Evolutionary conservation across 2,888 invertebrate genomes (phyloP).

Genomic region (Amphiduros pacificus): DNA sequence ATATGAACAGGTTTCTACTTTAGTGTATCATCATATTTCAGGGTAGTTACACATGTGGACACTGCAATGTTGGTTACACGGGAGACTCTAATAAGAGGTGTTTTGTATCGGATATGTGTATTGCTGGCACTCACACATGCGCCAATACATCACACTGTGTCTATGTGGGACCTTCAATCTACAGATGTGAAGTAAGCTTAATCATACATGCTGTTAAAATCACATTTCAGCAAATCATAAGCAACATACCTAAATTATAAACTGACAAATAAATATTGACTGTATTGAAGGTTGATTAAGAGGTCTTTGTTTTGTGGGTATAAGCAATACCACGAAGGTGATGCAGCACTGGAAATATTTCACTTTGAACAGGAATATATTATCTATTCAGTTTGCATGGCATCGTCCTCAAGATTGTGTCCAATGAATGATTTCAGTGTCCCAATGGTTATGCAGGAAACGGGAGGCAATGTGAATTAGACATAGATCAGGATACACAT

Average conservation of each 20-base stretch:
- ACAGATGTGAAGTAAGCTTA: constrained; percentile 36
- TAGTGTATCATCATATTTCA: too few species aligned
- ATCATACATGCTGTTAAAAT: background rate
- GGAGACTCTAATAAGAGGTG: constrained; percentile 38
- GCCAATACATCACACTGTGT: constrained; percentile 33
- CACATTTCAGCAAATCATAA: background rate
- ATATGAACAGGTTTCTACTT: too few species aligned
- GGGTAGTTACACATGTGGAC: constrained; percentile 45
- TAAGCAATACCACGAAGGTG: background rate
- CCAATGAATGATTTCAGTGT: constrained; percentile 39
- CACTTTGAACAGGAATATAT: background rate
- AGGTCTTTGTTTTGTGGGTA: background rate
- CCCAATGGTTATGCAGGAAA: constrained; percentile 44
- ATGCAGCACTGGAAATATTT: background rate
- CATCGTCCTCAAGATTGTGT: background rate
- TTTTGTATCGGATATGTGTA: constrained; percentile 39
- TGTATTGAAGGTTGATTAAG: background rate
- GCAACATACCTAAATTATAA: background rate
- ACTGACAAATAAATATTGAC: background rate
- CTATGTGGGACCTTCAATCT: constrained; percentile 36
- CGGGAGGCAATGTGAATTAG: constrained; percentile 40
- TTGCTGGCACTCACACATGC: constrained; percentile 37
- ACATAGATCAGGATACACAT: constrained; percentile 42
- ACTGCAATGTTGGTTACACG: constrained; percentile 41
- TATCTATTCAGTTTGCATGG: background rate